Base-by-base conservation (phyloP, 2,113 vertebrate genomes). In the Sinocyclocheilus rhinocerous region DNA sequence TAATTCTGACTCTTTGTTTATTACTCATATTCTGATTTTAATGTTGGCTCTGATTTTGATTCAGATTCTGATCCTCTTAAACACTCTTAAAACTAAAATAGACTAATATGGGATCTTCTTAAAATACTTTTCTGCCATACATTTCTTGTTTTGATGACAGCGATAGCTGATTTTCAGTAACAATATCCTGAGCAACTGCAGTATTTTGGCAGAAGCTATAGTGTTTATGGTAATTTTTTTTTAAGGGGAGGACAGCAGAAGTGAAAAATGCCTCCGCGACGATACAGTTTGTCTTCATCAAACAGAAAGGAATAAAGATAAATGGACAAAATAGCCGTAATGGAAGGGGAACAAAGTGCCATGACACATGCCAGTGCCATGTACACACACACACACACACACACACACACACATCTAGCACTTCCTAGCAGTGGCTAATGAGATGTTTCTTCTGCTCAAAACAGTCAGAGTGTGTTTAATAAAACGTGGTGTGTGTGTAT, bases 381-480 rank as follows among this genome's bases (percentile, higher is more conserved):
- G 42, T 48, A 48, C 45, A 4, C 2, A 4, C 33, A 5, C 8
- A 9, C 1, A 45, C 42, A 45, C 9, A 2, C 1, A 45, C 42
- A 9, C 2, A 45, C 9, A 45, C 42, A 42, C 45, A 11, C 7
- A 26, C 26, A 26, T 45, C 13, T 33, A 20, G 52, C 22, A 20
- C 61, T 63, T 67, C 80, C 42, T 36, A 80, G 55, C 77, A 81
- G 39, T 50, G 42, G 61, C 80, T 81, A 81, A 83, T 39, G 24
- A 82, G 73, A 77, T 39, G 65, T 42, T 26, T 86, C 81, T 57
- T 83, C 61, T 84, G 69, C n/a, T 39, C 13, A 86, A 81, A 82
- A 72, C 57, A 79, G 63, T 78, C 57, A 45, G 72, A 52, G 55
- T 80, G 84, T 88, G 80, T 88, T 85, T 63, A 88, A 76, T 63